Evolutionary conservation across 2,797 vertebrate species (phyloP).

Genomic region (Pipistrellus pipistrellus): DNA sequence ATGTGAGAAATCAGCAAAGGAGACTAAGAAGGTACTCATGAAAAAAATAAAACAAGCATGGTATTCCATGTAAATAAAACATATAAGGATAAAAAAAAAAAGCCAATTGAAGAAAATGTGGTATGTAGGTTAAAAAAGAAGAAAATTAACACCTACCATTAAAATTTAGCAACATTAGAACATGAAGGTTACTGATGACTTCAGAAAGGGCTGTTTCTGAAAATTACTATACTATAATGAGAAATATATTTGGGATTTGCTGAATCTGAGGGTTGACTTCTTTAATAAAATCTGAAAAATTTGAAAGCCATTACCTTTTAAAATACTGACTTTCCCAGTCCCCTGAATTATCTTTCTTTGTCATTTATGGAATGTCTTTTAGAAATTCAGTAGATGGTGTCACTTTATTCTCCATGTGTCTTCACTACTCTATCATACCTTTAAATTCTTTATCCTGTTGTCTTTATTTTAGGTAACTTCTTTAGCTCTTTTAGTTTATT

Average conservation of each 20-base stretch:
- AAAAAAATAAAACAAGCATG: background rate
- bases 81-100: background rate
- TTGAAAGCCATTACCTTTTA: background rate
- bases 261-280: background rate
- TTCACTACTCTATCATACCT: background rate
- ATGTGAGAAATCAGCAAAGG: background rate
- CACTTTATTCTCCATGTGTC: background rate
- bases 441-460: background rate
- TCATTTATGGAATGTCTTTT: background rate
- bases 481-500: background rate
- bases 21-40: background rate
- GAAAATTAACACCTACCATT: background rate
- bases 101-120: background rate
- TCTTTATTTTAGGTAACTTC: background rate
- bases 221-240: background rate
- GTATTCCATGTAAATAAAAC: background rate
- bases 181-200: background rate
- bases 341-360: background rate
- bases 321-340: background rate
- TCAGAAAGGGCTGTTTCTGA: background rate
- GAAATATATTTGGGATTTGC: background rate
- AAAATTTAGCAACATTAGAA: background rate
- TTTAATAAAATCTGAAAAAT: background rate
- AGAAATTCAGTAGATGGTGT: background rate
- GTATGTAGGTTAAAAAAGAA: background rate